Base-by-base conservation (phyloP, 1,140 invertebrate species). In the Drosophila rhopaloa region DNA sequence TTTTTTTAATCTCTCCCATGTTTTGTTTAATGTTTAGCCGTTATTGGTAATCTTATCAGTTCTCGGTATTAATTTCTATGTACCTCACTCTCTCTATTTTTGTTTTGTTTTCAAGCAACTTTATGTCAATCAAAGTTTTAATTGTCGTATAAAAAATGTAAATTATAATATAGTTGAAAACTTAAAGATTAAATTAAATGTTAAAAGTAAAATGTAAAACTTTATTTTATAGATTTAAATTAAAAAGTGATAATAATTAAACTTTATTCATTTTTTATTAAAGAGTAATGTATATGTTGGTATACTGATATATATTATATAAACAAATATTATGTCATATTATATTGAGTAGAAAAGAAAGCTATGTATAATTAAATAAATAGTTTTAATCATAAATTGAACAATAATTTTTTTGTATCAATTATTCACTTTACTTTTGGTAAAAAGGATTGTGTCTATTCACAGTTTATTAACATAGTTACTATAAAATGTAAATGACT, bases 31-130 rank as follows among this genome's bases (percentile, higher is more conserved):
- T 76, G 73, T 80, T 80, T 80, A 61, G 60, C 40, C 40, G 16
- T 14, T 40, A 38, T 47, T 50, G 43, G 37, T 75, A 75, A 82
- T 82, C 79, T 84, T 85, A 84, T 84, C 77, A 83, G 65, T 57
- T 56, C 62, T 40, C 13, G 27, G 40, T 53, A 43, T 47, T 54
- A 53, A 57, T 51, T 56, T 48, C 27, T 46, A n/a, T 55, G 16
- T 32, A 56, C 50, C 51, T 56, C 29, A 7, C 29, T 38, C 38
- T 65, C 53, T 54, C 57, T 19, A 53, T 74, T 68, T 50, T 41
- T 44, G 37, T 67, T 81, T 63, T 48, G 10, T 9, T 50, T 38
- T 32, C 4, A 24, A 24, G 24, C 4, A 24, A 24, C 24, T 24
- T 24, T 24, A 24, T 24, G 24, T 24, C 24, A 24, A 24, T 24